Evolutionary conservation across 1,140 invertebrate genomes (phyloP).

Genomic region (Panulirus ornatus): DNA sequence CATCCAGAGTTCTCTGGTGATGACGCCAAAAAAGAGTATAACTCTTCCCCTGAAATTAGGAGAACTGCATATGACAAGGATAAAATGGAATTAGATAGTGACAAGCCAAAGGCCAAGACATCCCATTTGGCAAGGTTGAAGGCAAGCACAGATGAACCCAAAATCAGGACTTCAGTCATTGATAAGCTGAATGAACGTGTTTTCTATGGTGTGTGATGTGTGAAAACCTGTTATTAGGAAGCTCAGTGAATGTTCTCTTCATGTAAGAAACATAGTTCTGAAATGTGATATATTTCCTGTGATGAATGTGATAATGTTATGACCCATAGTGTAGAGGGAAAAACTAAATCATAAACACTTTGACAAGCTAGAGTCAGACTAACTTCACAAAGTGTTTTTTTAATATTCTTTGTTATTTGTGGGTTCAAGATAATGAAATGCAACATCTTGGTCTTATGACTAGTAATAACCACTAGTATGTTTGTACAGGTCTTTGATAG

Average conservation of each 20-base stretch:
- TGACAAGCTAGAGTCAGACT: background rate
- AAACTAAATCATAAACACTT: background rate
- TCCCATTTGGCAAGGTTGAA: slow-evolving; percentile 16
- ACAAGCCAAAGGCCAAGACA: slow-evolving; percentile 8
- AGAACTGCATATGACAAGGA: background rate
- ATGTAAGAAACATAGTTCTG: background rate
- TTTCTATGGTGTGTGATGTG: slow-evolving; percentile 36
- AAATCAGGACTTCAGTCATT: slow-evolving; percentile 37
- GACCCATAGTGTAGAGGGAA: background rate
- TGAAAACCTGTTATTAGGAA: background rate
- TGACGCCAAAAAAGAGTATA: slow-evolving; percentile 1
- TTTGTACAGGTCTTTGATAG: background rate
- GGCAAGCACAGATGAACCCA: slow-evolving; percentile 28
- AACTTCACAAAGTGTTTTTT: background rate
- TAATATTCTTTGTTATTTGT: background rate
- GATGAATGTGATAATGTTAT: no score
- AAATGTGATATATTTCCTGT: background rate
- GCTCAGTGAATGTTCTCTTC: background rate
- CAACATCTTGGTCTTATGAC: background rate
- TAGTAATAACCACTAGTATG: background rate
- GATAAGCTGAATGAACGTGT: slow-evolving; percentile 49
- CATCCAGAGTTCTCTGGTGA: slow-evolving; percentile 25
- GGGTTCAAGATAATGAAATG: background rate
- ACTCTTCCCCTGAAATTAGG: slow-evolving; percentile 30
- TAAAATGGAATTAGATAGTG: slow-evolving; percentile 5